These are phyloP conservation scores for Andrena hattorfiana DNA, from an alignment of 2,888 invertebrate species.

Conservation along the genomic window DNA sequence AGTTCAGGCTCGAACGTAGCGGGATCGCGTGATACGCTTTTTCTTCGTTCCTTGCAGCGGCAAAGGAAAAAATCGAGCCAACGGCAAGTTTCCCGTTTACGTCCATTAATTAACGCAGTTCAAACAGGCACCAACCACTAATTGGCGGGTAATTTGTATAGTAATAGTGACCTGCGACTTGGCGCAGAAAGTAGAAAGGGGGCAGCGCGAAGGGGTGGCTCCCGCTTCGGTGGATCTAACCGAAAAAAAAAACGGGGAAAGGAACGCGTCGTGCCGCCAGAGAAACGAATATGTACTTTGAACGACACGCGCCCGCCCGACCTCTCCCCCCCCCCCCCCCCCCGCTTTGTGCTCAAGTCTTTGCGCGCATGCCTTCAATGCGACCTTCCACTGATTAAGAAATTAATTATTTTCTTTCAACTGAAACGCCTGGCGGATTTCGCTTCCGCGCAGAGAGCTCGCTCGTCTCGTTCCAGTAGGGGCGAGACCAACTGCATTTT, in stretches of 20 bases:
- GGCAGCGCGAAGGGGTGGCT: constrained; percentile 42
- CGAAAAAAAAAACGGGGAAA: constrained; percentile 62
- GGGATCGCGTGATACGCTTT: constrained; percentile 46
- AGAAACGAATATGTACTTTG: constrained; percentile 38
- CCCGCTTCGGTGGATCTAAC: constrained; percentile 57
- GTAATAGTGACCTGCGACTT: constrained; percentile 78
- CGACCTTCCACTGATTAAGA: constrained; percentile 52
- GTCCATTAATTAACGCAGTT: constrained; percentile 83
- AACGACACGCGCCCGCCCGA: constrained; percentile 22
- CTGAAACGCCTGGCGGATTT: constrained; percentile 15
- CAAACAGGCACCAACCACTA: constrained; percentile 81
- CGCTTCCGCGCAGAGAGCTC: neutral
- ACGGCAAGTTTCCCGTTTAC: constrained; percentile 78
- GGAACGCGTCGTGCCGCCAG: constrained; percentile 44
- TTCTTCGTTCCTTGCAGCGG: constrained; percentile 41
- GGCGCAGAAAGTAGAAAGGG: constrained; percentile 41
- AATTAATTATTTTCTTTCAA: constrained; percentile 56
- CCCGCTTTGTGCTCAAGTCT: constrained; percentile 43
- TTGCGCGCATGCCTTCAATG: constrained; percentile 40
- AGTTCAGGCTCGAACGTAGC: constrained; percentile 19
- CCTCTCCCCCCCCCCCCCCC: neutral
- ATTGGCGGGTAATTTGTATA: constrained; percentile 83
- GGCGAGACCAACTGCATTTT: neutral
- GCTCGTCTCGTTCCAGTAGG: neutral
- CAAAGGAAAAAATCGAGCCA: constrained; percentile 64